Percentiles rank a stretch among this genome's conserved stretches.
Conservation (phyloP, 2,113 vertebrate genomes). For the Microtus richardsoni region DNA sequence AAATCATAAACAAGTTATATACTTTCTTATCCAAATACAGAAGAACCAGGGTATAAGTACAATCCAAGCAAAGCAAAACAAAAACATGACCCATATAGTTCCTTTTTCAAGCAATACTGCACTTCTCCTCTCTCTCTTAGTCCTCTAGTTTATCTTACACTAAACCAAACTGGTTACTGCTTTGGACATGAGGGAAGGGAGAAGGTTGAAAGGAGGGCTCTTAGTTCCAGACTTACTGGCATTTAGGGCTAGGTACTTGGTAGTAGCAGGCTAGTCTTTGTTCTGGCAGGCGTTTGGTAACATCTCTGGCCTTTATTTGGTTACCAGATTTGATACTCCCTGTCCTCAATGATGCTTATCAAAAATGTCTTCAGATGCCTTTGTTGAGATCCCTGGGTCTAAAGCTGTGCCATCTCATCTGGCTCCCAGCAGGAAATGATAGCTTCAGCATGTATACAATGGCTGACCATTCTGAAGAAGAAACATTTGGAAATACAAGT, state of each 20-base stretch:
- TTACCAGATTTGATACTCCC: background rate
- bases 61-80: background rate
- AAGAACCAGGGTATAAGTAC: background rate
- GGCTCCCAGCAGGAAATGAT: background rate
- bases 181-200: background rate
- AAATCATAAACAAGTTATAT: background rate
- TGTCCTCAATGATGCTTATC: background rate
- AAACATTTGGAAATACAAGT: background rate
- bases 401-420: background rate
- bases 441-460: background rate
- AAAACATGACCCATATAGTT: background rate
- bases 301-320: background rate
- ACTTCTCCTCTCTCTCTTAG: background rate
- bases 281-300: rapidly evolving
- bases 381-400: background rate
- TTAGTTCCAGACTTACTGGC: background rate
- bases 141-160: background rate
- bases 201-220: background rate
- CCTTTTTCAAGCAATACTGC: background rate
- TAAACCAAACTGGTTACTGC: background rate
- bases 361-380: background rate
- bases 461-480: background rate
- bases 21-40: background rate
- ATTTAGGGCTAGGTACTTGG: background rate
- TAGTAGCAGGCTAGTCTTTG: too few relatives aligned